Base-by-base conservation (phyloP, 2,113 vertebrate genomes). In the Callospermophilus lateralis region DNA sequence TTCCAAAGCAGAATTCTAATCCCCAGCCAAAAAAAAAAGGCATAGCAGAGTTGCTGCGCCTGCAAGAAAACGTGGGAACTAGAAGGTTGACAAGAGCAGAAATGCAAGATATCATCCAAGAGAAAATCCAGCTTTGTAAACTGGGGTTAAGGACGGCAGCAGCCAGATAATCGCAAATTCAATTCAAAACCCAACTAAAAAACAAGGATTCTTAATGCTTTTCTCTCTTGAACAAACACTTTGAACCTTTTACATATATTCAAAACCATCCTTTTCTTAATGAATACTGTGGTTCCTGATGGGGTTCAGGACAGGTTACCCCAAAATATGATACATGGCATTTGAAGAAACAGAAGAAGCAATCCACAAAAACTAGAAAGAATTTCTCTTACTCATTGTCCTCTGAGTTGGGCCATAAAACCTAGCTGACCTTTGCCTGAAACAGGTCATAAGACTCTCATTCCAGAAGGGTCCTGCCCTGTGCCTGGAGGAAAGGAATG, bases 401-500 rank as follows among this genome's bases (percentile, higher is more conserved):
- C 20, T 51, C n/a, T 92, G 45, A 80, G 53, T 73, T 10, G 12
- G 30, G 28, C 65, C 65, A 87, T 92, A 58, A 92, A 74, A 67
- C 24, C 8, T 81, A 67, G 24, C 30, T 74, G 45, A 67, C 17
- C 4, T 92, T 86, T 74, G 30, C 17, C 45, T 74, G 67, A 92
- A 76, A 81, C 67, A 87, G 48, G 76, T 76, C 42, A 80, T 63
- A 81, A 92, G 55, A 74, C 30, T 92, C 55, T 92, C 55, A 81
- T 88, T 81, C 42, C 84, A 83, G 26, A 88, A 32, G 28, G 5
- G 19, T 61, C 2, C 26, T 74, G 10, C 67, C 67, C 65, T 63
- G 17, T 34, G 42, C 58, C 58, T 6, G 17, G 45, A 95, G 53
- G 81, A 86, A 80, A 73, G 16, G 42, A 92, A 76, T 68, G 13